A percentile compares a stretch with the other conserved stretches of the same genome.
Evolutionary conservation across 2,888 invertebrate genomes (phyloP).

Genomic region (Theretra japonica): DNA sequence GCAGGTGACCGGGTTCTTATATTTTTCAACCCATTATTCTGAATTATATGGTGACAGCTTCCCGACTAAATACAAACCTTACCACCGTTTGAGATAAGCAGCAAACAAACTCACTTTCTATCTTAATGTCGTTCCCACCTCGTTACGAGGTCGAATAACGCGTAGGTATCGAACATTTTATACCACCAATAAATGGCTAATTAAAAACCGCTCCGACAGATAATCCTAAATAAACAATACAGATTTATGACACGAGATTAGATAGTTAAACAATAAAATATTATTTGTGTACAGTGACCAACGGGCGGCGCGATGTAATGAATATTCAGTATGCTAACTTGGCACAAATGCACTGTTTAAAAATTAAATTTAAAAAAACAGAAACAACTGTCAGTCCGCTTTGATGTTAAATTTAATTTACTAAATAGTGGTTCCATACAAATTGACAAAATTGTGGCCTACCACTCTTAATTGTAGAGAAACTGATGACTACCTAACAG

Average conservation of each 20-base stretch:
- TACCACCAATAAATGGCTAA: slow-evolving; percentile 25
- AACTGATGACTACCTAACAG: too few relatives aligned
- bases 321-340: slow-evolving; percentile 15
- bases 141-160: not conserved
- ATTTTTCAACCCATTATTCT: too few relatives aligned
- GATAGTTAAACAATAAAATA: slow-evolving; percentile 55
- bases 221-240: slow-evolving; percentile 38
- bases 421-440: too few relatives aligned
- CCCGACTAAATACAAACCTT: too few relatives aligned
- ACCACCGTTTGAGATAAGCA: not conserved
- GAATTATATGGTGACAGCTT: too few relatives aligned
- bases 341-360: not conserved
- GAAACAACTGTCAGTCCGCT: too few relatives aligned
- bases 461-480: too few relatives aligned
- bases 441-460: too few relatives aligned
- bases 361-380: too few relatives aligned
- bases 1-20: too few relatives aligned
- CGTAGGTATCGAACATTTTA: slow-evolving; percentile 12
- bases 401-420: too few relatives aligned
- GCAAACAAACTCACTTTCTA: not conserved
- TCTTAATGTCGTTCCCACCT: not conserved
- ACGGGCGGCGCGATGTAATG: not conserved
- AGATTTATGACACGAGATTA: slow-evolving; percentile 54
- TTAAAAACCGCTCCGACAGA: slow-evolving; percentile 28
- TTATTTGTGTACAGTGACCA: slow-evolving; percentile 37